Base-by-base conservation (phyloP, 2,888 invertebrate species). In the Mesorhabditis belari region DNA sequence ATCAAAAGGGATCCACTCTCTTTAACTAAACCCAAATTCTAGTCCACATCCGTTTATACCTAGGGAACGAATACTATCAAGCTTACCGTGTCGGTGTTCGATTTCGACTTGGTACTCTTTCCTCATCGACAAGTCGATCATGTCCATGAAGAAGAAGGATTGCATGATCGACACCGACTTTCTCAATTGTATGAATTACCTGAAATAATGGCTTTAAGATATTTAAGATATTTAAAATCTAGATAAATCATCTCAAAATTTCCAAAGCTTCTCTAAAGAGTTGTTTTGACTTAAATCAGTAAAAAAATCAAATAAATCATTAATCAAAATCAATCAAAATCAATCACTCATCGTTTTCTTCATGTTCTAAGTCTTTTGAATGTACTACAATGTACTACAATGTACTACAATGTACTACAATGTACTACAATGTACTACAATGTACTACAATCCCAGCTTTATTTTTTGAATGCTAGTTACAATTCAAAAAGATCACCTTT, bases 121-220 rank as follows among this genome's bases (percentile, higher is more conserved):
- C 67, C 5, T 56, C 62, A 9, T 60, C 19, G 49, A 60, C 64
- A 9, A 74, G 62, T 53, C 73, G 65, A 60, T 79, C 79, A 55
- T 79, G 77, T 44, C 72, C 71, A 66, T 79, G 79, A 24, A 79
- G 66, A 21, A 77, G 58, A 17, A 73, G 61, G n/a, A 68, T 61
- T 2, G 77, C 71, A 25, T 74, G 71, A 35, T 79, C 78, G 6
- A 69, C 67, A n/a, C 79, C 79, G 12, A 76, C 66, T 62, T 74
- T 73, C 55, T 76, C 74, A 24, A 79, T 74, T 50, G 76, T 74
- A 53, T 75, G 73, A 44, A 81, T 78, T 21, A 81, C 78, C 66
- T 78, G 2, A 28, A 27, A 49, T 17, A n/a, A 24, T 2, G 23
- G 26, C 17, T 24, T 44, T 17, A 19, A n/a, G 9, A 9, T 52